Evolutionary conservation across 2,888 invertebrate species (phyloP).

Genomic region (Sepiola atlantica): DNA sequence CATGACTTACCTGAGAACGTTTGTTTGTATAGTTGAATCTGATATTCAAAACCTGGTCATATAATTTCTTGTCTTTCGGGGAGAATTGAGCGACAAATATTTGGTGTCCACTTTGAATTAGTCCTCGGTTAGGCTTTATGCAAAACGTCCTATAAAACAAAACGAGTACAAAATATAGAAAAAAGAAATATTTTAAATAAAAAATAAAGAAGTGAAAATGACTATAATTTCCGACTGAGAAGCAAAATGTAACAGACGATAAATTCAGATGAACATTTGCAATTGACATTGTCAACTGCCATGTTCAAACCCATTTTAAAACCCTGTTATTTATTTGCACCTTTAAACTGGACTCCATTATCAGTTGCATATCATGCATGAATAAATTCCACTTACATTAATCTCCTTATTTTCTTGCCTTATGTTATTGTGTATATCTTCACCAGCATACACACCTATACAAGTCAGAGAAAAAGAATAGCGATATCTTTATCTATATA

Average conservation of each 20-base stretch:
- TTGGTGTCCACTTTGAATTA: slow-evolving; percentile 67
- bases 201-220: neutral
- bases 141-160: slow-evolving; percentile 63
- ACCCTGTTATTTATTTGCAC: neutral
- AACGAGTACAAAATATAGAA: neutral
- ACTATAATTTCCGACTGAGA: neutral
- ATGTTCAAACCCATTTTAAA: no score
- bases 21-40: slow-evolving; percentile 70
- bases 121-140: slow-evolving; percentile 71
- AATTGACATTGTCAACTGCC: no score
- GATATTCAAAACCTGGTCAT: slow-evolving; percentile 65
- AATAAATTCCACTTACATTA: no score
- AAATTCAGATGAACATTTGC: neutral
- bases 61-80: slow-evolving; percentile 66
- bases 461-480: no score
- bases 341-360: no score
- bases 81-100: slow-evolving; percentile 68
- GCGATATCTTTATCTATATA: no score
- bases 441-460: neutral
- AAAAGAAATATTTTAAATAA: neutral
- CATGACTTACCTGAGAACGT: slow-evolving; percentile 65
- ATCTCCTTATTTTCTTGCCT: no score
- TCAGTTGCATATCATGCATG: no score
- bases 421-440: neutral
- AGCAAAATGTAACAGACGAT: neutral